A percentile compares a stretch with the other conserved stretches of the same genome.
Conservation (phyloP, 2,888 invertebrate genomes). For the Cataglyphis rosenhaueri region DNA sequence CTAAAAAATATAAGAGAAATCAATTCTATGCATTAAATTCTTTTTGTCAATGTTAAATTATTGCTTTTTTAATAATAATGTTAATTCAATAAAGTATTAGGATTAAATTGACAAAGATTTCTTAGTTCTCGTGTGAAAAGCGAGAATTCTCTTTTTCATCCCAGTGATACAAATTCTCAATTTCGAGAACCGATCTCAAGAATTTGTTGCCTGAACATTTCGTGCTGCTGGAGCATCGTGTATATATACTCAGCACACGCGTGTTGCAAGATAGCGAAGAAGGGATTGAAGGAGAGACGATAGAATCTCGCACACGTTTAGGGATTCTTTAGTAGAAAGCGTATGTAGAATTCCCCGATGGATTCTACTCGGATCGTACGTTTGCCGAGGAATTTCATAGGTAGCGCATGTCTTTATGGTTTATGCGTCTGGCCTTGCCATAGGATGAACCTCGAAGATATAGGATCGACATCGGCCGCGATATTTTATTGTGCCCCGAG, state of each 20-base stretch:
- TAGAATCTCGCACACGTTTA: slow-evolving; percentile 55
- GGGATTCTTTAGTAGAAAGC: slow-evolving; percentile 63
- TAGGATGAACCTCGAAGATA: slow-evolving; percentile 68
- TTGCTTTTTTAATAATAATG: neutral
- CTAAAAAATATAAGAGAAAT: neutral
- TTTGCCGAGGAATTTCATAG: slow-evolving; percentile 69
- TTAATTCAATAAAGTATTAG: neutral
- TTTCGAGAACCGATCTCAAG: neutral
- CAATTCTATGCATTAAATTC: neutral
- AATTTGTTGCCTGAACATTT: neutral
- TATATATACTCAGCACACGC: neutral
- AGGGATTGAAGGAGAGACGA: slow-evolving; percentile 41
- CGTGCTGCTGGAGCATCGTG: neutral
- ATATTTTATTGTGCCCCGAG: slow-evolving; percentile 70
- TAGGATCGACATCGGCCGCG: slow-evolving; percentile 64
- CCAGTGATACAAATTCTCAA: neutral
- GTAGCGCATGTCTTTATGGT: slow-evolving; percentile 76
- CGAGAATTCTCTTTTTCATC: neutral
- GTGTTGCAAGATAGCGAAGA: neutral
- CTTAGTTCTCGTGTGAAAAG: neutral
- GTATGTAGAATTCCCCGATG: slow-evolving; percentile 58
- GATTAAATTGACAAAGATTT: neutral
- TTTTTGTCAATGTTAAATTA: too few relatives aligned
- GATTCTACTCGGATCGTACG: slow-evolving; percentile 63
- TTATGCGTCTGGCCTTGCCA: slow-evolving; percentile 77